These are phyloP conservation scores for Andrena praecox DNA, from an alignment of 2,888 invertebrate genomes.

Conservation along the genomic window DNA sequence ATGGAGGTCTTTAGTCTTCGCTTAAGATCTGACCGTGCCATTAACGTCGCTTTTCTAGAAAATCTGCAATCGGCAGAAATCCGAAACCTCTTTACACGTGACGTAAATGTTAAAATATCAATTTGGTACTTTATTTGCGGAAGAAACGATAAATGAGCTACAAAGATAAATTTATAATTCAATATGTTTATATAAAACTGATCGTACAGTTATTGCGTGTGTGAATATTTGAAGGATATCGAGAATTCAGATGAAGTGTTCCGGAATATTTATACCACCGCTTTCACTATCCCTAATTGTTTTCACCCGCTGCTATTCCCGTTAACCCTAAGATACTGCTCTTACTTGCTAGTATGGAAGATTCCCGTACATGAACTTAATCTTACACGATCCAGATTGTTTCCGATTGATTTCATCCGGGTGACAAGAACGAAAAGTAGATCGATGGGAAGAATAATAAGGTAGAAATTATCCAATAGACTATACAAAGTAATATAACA, in stretches of 20 bases:
- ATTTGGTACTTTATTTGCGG: slow-evolving; percentile 31
- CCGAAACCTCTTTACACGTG: slow-evolving; percentile 16
- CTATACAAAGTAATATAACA: slow-evolving; percentile 76
- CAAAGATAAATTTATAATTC: slow-evolving; percentile 26
- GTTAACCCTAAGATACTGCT: slow-evolving; percentile 66
- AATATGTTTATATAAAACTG: slow-evolving; percentile 46
- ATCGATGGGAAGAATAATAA: slow-evolving; percentile 20
- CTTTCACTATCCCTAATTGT: slow-evolving; percentile 54
- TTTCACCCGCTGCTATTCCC: slow-evolving; percentile 56
- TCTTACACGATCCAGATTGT: slow-evolving; percentile 15
- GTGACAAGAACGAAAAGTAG: slow-evolving; percentile 8
- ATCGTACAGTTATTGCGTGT: slow-evolving; percentile 35
- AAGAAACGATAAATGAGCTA: slow-evolving; percentile 37
- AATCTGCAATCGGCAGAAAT: slow-evolving; percentile 13
- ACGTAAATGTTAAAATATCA: slow-evolving; percentile 35
- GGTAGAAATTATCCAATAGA: slow-evolving; percentile 52
- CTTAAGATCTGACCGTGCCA: background rate
- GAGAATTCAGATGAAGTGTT: slow-evolving; percentile 39
- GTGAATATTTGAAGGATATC: slow-evolving; percentile 41
- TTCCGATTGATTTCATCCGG: slow-evolving; percentile 7
- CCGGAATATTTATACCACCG: slow-evolving; percentile 45
- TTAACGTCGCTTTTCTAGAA: background rate
- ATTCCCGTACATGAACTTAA: slow-evolving; percentile 57
- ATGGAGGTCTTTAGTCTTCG: background rate
- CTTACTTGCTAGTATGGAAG: slow-evolving; percentile 69